Conservation (phyloP, 2,888 invertebrate genomes). For the Euzophera pinguis region DNA sequence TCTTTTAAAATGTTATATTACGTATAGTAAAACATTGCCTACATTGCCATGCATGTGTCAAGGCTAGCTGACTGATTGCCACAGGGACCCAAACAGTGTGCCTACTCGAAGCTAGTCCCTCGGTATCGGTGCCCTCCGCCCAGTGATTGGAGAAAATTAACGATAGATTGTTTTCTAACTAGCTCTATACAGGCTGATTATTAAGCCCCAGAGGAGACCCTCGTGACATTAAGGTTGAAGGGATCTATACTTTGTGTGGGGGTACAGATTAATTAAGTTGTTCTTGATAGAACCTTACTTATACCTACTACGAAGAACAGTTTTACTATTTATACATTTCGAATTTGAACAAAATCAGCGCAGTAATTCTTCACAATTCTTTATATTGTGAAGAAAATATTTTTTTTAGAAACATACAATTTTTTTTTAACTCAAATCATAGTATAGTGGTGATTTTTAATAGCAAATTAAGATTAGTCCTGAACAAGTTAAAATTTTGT, state of each 20-base stretch:
- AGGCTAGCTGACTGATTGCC: constrained; percentile 24
- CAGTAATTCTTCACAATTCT: too few species aligned
- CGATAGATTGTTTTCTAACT: constrained; percentile 23
- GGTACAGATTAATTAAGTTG: neutral
- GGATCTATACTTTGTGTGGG: neutral
- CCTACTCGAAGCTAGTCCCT: neutral
- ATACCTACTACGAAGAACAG: too few species aligned
- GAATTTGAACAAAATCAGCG: too few species aligned
- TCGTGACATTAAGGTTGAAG: neutral
- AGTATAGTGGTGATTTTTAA: too few species aligned
- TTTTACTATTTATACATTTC: too few species aligned
- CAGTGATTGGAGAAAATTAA: constrained; percentile 24
- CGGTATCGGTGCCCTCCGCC: neutral
- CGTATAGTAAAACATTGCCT: neutral
- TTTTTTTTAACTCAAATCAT: too few species aligned
- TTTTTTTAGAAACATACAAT: too few species aligned
- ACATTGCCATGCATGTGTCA: neutral
- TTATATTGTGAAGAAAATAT: too few species aligned
- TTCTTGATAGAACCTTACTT: neutral
- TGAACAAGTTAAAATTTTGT: too few species aligned
- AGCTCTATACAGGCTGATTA: constrained; percentile 13
- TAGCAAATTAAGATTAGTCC: too few species aligned
- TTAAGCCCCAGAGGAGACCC: neutral
- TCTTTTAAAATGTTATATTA: neutral
- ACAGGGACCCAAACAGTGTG: constrained; percentile 25